Evolutionary conservation across 2,888 invertebrate species (phyloP).

Genomic region (Liposcelis brunnea): DNA sequence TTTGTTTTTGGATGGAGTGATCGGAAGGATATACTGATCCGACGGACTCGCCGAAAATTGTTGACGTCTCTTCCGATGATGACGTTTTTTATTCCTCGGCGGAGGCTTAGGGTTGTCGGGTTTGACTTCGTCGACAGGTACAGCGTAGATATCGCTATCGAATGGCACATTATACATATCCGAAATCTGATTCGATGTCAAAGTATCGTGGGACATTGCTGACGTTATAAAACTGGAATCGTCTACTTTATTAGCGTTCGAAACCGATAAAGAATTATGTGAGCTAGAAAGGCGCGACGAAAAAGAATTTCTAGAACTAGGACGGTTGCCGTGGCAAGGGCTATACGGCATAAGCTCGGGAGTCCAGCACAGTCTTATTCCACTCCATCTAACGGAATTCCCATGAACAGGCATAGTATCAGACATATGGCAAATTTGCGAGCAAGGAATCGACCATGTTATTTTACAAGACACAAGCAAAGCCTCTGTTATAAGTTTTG

Average conservation of each 20-base stretch:
- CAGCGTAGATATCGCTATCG: constrained; percentile 74
- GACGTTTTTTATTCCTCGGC: constrained; percentile 28
- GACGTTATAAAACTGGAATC: constrained; percentile 78
- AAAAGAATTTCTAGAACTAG: constrained; percentile 48
- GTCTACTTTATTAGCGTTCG: constrained; percentile 59
- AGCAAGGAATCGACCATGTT: constrained; percentile 20
- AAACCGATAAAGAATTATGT: constrained; percentile 60
- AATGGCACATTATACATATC: constrained; percentile 80
- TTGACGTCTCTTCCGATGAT: constrained; percentile 28
- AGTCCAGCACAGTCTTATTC: constrained; percentile 30
- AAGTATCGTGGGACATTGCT: constrained; percentile 72
- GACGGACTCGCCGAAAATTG: constrained; percentile 33
- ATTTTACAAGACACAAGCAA: constrained; percentile 28
- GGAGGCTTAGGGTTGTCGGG: constrained; percentile 32
- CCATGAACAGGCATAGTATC: constrained; percentile 9
- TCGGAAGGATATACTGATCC: constrained; percentile 15
- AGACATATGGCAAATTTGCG: constrained; percentile 17
- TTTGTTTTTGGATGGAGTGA: no score
- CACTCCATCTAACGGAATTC: constrained; percentile 12
- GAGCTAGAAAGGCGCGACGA: constrained; percentile 68
- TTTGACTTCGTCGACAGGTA: constrained; percentile 64
- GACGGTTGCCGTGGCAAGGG: constrained; percentile 30
- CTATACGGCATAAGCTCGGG: constrained; percentile 42
- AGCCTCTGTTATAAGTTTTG: constrained; percentile 31
- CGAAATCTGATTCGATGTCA: constrained; percentile 53